A percentile compares a stretch with the other conserved stretches of the same genome.
These are phyloP conservation scores for Xestobium rufovillosum DNA, from an alignment of 2,888 invertebrate genomes.

Conservation along the genomic window DNA sequence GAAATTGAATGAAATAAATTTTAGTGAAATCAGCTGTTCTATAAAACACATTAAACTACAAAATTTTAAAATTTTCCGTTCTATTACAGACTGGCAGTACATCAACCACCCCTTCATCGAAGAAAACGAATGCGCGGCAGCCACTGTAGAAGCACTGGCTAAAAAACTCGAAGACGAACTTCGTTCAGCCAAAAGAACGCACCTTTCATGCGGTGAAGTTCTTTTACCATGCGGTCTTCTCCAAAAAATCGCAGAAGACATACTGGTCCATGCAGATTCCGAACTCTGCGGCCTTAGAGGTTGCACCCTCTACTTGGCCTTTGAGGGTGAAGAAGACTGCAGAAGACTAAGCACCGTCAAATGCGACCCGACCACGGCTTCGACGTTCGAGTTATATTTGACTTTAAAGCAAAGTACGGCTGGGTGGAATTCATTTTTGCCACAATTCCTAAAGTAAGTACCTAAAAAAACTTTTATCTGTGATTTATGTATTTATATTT, in stretches of 20 bases:
- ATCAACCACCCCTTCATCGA: constrained; percentile 34
- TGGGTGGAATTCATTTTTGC: constrained; percentile 80
- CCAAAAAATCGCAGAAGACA: constrained; percentile 69
- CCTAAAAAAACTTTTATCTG: too few relatives aligned
- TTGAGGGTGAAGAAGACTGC: constrained; percentile 63
- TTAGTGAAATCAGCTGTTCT: too few relatives aligned
- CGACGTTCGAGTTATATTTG: constrained; percentile 85
- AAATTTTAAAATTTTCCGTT: too few relatives aligned
- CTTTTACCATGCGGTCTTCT: constrained; percentile 76
- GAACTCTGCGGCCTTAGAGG: constrained; percentile 86
- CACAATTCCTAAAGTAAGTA: constrained; percentile 88
- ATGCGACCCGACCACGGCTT: constrained; percentile 78
- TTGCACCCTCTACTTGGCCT: constrained; percentile 74
- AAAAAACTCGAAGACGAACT: constrained; percentile 71
- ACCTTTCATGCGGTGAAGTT: constrained; percentile 77
- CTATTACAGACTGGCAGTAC: constrained; percentile 40
- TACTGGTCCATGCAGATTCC: constrained; percentile 72
- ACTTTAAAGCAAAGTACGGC: constrained; percentile 80
- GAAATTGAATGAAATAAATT: too few relatives aligned
- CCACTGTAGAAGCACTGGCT: constrained; percentile 62
- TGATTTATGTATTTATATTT: too few relatives aligned
- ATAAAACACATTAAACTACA: too few relatives aligned
- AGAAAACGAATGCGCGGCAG: constrained; percentile 42
- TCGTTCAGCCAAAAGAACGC: constrained; percentile 71
- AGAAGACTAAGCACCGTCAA: constrained; percentile 74